phyloP scores from a whole-genome alignment of 2,888 invertebrate species.

The Eulithis testata region DNA sequence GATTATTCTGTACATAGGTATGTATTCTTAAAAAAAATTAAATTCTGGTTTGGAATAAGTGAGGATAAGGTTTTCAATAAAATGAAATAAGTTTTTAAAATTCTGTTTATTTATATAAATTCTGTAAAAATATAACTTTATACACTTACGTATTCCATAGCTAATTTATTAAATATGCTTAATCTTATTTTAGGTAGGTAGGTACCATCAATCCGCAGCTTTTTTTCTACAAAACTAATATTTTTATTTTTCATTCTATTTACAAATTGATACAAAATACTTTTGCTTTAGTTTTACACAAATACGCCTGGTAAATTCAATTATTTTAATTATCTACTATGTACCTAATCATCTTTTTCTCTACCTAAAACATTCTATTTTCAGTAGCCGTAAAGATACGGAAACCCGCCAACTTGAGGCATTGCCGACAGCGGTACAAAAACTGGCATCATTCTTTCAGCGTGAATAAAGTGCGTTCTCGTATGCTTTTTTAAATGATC shows the following conservation, averaged over 20 bases:
- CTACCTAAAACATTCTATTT: neutral
- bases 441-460: conserved; percentile 85
- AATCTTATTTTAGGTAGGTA: no score
- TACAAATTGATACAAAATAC: no score
- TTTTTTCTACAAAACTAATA: neutral
- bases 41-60: no score
- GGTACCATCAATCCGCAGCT: conserved; percentile 13
- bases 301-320: no score
- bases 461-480: conserved; percentile 90
- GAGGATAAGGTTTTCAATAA: neutral
- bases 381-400: conserved; percentile 85
- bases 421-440: conserved; percentile 85
- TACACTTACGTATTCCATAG: no score
- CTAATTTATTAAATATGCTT: conserved; percentile 19
- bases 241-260: no score
- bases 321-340: no score
- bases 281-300: no score
- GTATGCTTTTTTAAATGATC: conserved; percentile 98
- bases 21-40: no score
- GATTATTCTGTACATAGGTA: no score
- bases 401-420: conserved; percentile 68
- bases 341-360: neutral
- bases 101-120: conserved; percentile 20
- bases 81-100: neutral
- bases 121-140: conserved; percentile 24